Evolutionary conservation across 2,113 vertebrate genomes (phyloP), one percentile per base, ranked within the genome.

Genomic region (Malurus cyaneus): DNA sequence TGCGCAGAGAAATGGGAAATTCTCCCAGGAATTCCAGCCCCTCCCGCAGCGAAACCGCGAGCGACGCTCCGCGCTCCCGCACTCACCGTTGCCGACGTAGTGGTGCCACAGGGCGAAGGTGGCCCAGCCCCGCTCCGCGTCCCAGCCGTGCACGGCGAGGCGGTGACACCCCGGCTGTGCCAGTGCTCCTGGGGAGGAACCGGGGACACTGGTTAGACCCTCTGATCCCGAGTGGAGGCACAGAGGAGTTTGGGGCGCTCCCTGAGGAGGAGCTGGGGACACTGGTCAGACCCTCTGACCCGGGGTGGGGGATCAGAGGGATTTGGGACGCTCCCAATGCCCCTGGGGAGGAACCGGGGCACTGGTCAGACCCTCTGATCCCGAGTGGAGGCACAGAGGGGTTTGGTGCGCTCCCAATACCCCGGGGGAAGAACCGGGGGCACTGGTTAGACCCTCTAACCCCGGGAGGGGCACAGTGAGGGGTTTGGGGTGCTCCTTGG

Each of bases 31-130:
- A 3, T 1, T 39, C 39, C 39, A 39, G 3, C 15, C 20, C 11
- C 7, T 56, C 11, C 6, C 3, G 49, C 5, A 4, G 57, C 0
- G 14, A 11, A 15, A 3, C 0, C 1, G 0, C 32, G 19, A 0
- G 0, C 0, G 6, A 0, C 0, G 39, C 54, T 2, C 34, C 0
- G 0, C 4, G 17, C 14, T 15, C 1, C 2, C 18, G 0, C 23
- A 71, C 96, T 6, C 70, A 98, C 98, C 70, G 1, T 97, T 95
- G 49, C 93, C 12, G 20, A 19, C 2, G 5, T 97, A 97, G 92
- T 46, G 41, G 29, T 97, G 83, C 19, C 18, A 25, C 18, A 93
- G 61, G 46, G 93, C 80, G 0, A 97, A 82, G 0, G 97, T 97
- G 19, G 86, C 47, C 98, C 98, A 98, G 2, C 59, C 72, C 5